Conservation (phyloP, 2,797 vertebrate species). For the Sebastes reedi region DNA sequence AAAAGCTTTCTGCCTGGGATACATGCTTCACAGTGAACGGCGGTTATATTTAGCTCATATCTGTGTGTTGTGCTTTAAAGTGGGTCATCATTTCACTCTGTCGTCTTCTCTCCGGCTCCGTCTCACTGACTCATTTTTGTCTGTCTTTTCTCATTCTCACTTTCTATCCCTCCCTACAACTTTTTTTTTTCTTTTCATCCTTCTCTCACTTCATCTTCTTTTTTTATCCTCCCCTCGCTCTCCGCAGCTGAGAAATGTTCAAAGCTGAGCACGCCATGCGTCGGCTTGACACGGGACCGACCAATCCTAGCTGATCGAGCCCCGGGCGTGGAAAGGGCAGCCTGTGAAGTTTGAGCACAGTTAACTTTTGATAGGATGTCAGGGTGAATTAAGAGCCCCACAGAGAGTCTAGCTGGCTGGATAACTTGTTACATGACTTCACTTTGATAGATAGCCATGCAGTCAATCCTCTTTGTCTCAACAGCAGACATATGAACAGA, state of each 20-base stretch:
- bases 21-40: slow-evolving; percentile 38
- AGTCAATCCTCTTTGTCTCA: slow-evolving; percentile 5
- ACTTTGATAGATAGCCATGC: slow-evolving; percentile 20
- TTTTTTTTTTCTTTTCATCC: background rate
- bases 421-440: slow-evolving; percentile 26
- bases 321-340: slow-evolving; percentile 26
- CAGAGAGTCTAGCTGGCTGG: slow-evolving; percentile 8
- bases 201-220: background rate
- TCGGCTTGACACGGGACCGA: slow-evolving; percentile 38
- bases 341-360: slow-evolving; percentile 58
- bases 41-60: slow-evolving; percentile 63
- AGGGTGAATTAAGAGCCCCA: slow-evolving; percentile 54
- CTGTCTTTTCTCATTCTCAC: slow-evolving; percentile 15
- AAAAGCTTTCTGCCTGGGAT: slow-evolving; percentile 32
- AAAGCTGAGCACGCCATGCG: slow-evolving; percentile 53
- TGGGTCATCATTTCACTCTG: slow-evolving; percentile 65
- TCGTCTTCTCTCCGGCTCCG: slow-evolving; percentile 26
- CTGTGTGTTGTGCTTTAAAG: slow-evolving; percentile 52
- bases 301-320: slow-evolving; percentile 40
- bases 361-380: slow-evolving; percentile 73
- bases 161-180: slow-evolving; percentile 13
- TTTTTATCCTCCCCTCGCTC: background rate
- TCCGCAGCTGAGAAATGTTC: slow-evolving; percentile 43
- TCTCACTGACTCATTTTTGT: slow-evolving; percentile 37
- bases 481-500: background rate